These are phyloP conservation scores for Oenanthe oenanthe DNA, from an alignment of 2,113 vertebrate species.

Conservation along the genomic window DNA sequence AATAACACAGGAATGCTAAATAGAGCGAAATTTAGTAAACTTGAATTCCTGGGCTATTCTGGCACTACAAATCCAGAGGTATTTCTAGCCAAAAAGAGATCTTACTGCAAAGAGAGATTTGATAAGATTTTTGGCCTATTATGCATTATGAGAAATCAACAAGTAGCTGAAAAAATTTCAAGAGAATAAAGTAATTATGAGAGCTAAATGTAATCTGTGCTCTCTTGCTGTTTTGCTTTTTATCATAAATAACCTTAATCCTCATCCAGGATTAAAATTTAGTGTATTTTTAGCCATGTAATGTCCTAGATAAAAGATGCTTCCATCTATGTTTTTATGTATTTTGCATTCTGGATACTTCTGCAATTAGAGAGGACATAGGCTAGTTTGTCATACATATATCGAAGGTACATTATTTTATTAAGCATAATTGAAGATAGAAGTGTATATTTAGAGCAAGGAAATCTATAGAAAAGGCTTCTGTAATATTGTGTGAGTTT, in stretches of 20 bases:
- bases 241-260: conserved; percentile 83
- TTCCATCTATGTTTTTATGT: conserved; percentile 6
- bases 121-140: not conserved
- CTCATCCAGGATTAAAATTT: conserved; percentile 85
- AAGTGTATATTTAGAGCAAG: not conserved
- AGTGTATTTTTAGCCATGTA: conserved; percentile 77
- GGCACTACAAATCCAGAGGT: not conserved
- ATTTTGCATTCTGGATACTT: not conserved
- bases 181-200: conserved; percentile 73
- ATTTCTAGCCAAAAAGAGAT: not conserved
- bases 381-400: not conserved
- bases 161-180: not conserved
- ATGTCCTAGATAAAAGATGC: conserved; percentile 77
- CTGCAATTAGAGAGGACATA: not conserved
- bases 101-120: not conserved
- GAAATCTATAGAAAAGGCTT: not conserved
- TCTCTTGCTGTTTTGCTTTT: conserved; percentile 49
- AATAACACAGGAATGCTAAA: not conserved
- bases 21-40: not conserved
- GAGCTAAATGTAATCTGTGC: conserved; percentile 80
- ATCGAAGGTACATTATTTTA: not conserved
- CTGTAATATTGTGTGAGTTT: not conserved
- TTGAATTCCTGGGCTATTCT: not conserved
- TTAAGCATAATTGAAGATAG: not conserved
- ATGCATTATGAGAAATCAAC: not conserved